Conservation (phyloP, 2,113 vertebrate genomes). For the Gila orcuttii region DNA sequence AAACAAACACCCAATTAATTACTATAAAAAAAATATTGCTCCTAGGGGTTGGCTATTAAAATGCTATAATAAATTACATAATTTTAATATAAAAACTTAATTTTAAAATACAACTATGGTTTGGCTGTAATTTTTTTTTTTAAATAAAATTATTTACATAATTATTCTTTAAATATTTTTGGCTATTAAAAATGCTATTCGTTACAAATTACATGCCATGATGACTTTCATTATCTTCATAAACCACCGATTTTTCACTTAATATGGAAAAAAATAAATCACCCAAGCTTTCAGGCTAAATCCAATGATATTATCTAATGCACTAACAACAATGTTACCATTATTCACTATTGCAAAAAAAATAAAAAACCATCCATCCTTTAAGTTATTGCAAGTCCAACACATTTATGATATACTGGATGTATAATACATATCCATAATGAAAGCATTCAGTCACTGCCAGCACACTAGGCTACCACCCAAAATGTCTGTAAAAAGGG, state of each 20-base stretch:
- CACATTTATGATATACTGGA: constrained; percentile 2
- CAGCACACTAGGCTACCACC: constrained; percentile 56
- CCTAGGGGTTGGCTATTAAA: too few relatives aligned
- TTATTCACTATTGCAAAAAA: neutral
- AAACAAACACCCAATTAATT: too few relatives aligned
- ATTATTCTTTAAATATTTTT: neutral
- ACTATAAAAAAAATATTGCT: too few relatives aligned
- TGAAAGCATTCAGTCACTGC: constrained; percentile 21
- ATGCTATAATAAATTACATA: too few relatives aligned
- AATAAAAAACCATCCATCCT: neutral
- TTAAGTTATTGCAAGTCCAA: neutral
- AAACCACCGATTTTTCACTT: neutral
- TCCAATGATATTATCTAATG: neutral
- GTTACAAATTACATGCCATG: neutral
- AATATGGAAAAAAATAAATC: neutral
- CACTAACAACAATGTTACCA: neutral
- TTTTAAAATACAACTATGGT: too few relatives aligned
- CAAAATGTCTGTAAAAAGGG: constrained; percentile 64
- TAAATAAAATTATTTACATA: neutral
- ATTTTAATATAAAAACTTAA: too few relatives aligned
- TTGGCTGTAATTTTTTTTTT: too few relatives aligned
- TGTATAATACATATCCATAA: constrained; percentile 13
- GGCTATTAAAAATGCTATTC: neutral
- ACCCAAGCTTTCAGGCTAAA: neutral
- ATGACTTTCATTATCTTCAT: neutral